Percentiles rank a stretch among this genome's conserved stretches.
Conservation (phyloP, 2,113 vertebrate species). For the Lipotes vexillifer region DNA sequence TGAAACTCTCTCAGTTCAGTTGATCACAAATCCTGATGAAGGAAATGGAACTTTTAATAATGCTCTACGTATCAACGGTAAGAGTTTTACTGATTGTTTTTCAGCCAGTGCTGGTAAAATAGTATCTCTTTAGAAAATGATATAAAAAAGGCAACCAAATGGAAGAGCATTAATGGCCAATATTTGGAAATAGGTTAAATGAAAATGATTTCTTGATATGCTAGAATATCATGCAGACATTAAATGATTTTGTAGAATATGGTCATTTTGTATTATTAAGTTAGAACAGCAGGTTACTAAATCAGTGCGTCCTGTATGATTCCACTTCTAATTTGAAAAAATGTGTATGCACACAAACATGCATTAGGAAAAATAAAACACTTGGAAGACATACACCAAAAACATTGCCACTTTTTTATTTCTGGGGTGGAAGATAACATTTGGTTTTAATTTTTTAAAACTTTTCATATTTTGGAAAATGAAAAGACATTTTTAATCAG, state of each 20-base stretch:
- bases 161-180: not conserved
- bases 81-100: not conserved
- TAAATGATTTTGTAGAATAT: not conserved
- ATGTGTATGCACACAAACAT: not conserved
- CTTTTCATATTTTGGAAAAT: constrained; percentile 3
- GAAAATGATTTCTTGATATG: not conserved
- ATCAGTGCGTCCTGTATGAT: not conserved
- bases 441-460: not conserved
- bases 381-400: not conserved
- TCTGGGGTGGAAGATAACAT: not conserved
- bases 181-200: not conserved
- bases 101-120: not conserved
- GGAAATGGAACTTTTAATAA: not conserved
- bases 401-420: not conserved
- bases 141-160: not conserved
- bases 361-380: not conserved
- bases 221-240: not conserved
- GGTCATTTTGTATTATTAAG: not conserved
- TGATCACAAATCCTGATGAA: not conserved
- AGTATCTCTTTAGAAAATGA: not conserved
- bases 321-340: constrained; percentile 6
- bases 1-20: not conserved
- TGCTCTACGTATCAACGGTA: not conserved
- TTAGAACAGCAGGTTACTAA: not conserved
- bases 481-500: not conserved